Evolutionary conservation across 2,113 vertebrate genomes (phyloP).

Genomic region (Larimichthys polyactis): DNA sequence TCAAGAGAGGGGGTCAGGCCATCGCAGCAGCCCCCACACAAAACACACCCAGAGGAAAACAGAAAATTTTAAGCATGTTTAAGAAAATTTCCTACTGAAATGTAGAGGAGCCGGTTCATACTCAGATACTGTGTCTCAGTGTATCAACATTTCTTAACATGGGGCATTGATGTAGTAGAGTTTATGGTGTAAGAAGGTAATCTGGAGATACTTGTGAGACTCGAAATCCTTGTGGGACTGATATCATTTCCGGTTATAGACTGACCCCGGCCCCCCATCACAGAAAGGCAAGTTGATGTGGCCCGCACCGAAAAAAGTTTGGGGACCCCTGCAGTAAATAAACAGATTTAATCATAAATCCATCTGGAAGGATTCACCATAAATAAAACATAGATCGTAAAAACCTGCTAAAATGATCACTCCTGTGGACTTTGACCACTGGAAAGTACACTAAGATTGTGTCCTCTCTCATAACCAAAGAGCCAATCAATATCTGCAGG

Average conservation of each 20-base stretch:
- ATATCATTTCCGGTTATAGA: no score
- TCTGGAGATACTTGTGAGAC: background rate
- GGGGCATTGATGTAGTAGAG: background rate
- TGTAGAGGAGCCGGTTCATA: background rate
- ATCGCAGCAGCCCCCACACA: constrained; percentile 41
- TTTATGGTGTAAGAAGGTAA: background rate
- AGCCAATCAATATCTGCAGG: background rate
- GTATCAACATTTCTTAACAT: background rate
- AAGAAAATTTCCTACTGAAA: constrained; percentile 19
- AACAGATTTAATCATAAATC: background rate
- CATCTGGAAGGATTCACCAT: background rate
- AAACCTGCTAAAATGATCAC: background rate
- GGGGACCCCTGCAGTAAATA: background rate
- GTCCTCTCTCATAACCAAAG: background rate
- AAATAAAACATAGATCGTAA: constrained; percentile 7
- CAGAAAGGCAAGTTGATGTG: no score
- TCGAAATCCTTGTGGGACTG: no score
- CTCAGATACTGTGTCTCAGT: background rate
- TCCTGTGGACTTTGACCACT: background rate
- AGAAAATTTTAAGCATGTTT: constrained; percentile 21
- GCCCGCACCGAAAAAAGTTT: no score
- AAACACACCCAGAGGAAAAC: constrained; percentile 9
- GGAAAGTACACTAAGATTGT: no score
- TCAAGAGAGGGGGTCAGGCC: constrained; percentile 50
- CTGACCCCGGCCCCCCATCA: no score